A percentile compares a stretch with the other conserved stretches of the same genome.
These are phyloP conservation scores for Achroia grisella DNA, from an alignment of 1,140 invertebrate species.

Conservation along the genomic window DNA sequence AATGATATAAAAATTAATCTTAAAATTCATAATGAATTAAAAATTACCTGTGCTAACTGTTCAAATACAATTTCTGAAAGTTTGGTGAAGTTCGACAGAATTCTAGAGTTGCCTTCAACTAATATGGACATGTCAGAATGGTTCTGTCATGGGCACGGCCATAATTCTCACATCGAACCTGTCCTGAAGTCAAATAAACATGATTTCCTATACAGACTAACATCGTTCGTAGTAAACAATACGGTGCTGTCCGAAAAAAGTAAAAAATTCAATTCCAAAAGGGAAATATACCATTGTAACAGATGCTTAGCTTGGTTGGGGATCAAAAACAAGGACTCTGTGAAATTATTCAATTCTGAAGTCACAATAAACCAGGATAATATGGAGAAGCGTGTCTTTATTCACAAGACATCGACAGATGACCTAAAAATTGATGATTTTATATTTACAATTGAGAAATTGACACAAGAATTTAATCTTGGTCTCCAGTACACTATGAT, in stretches of 20 bases:
- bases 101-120: conserved; percentile 72
- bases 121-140: conserved; percentile 74
- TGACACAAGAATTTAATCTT: conserved; percentile 64
- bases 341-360: conserved; percentile 67
- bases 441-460: conserved; percentile 64
- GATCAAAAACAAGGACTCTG: conserved; percentile 46
- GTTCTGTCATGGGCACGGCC: conserved; percentile 71
- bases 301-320: conserved; percentile 74
- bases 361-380: conserved; percentile 44
- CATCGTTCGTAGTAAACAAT: conserved; percentile 65
- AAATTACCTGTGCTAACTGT: conserved; percentile 71
- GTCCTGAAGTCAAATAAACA: conserved; percentile 53
- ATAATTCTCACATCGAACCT: conserved; percentile 18
- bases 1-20: conserved; percentile 50
- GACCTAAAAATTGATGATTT: conserved; percentile 59
- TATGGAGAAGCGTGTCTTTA: conserved; percentile 29
- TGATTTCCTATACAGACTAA: conserved; percentile 72
- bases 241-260: conserved; percentile 46
- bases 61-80: conserved; percentile 53
- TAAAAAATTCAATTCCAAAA: conserved; percentile 56
- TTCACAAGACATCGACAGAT: conserved; percentile 27
- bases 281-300: conserved; percentile 69
- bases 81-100: conserved; percentile 58
- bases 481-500: conserved; percentile 63
- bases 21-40: conserved; percentile 38